These are phyloP conservation scores for Phyllostomus hastatus DNA, from an alignment of 2,113 vertebrate genomes.

Conservation along the genomic window DNA sequence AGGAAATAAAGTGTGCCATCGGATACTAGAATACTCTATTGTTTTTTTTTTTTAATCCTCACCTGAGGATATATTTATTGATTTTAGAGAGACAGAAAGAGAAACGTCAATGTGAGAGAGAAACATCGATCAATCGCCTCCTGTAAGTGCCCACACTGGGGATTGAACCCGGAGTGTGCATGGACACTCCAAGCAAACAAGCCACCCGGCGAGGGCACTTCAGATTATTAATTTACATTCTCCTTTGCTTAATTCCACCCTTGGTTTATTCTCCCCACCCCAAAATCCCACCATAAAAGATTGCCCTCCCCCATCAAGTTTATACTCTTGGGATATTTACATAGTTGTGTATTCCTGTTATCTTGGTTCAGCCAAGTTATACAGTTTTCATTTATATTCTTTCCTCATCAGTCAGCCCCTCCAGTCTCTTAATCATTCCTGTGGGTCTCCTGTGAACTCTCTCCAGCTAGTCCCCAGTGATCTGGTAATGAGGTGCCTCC, in stretches of 20 bases:
- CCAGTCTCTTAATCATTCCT: slow-evolving; percentile 63
- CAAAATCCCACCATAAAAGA: slow-evolving; percentile 44
- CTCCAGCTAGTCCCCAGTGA: slow-evolving; percentile 65
- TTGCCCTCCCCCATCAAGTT: not conserved
- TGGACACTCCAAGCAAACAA: too few relatives aligned
- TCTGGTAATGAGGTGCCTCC: slow-evolving; percentile 73
- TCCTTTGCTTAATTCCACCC: not conserved
- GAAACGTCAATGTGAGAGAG: too few relatives aligned
- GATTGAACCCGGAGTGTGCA: too few relatives aligned
- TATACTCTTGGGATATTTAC: slow-evolving; percentile 60
- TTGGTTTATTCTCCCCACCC: slow-evolving; percentile 14
- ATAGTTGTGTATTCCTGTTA: slow-evolving; percentile 59
- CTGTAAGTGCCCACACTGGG: too few relatives aligned
- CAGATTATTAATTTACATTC: slow-evolving; percentile 49
- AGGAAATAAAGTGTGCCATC: not conserved
- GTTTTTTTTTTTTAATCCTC: too few relatives aligned
- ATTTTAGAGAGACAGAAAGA: too few relatives aligned
- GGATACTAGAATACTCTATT: not conserved
- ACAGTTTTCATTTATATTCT: slow-evolving; percentile 67
- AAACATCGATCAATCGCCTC: too few relatives aligned
- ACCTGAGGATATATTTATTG: too few relatives aligned
- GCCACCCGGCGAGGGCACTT: not conserved
- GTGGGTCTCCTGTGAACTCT: slow-evolving; percentile 72
- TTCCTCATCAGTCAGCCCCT: slow-evolving; percentile 64
- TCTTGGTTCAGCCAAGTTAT: slow-evolving; percentile 66